phyloP scores from a whole-genome alignment of 2,797 vertebrate genomes.

The Muscicapa comitata region DNA sequence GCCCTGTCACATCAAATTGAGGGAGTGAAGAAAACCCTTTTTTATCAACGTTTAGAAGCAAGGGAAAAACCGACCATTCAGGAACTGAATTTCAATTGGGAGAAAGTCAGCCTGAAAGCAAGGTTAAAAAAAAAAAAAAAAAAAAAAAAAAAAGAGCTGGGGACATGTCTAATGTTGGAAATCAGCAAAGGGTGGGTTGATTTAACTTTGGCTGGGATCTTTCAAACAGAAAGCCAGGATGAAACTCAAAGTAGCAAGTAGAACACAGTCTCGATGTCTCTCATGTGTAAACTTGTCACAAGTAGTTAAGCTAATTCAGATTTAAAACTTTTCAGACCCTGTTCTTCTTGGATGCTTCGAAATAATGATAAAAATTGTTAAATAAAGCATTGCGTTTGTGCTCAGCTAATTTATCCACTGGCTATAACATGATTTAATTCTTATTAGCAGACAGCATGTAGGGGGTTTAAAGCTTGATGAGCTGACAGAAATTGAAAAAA shows the following conservation, averaged over 20 bases:
- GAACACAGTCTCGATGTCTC: conserved; percentile 61
- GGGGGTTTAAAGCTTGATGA: neutral
- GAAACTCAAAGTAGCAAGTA: conserved; percentile 74
- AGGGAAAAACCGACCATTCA: conserved; percentile 91
- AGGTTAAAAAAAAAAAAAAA: conserved; percentile 51
- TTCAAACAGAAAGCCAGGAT: conserved; percentile 73
- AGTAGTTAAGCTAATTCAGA: conserved; percentile 72
- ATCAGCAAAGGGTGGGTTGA: conserved; percentile 81
- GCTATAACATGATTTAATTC: neutral
- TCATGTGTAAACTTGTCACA: conserved; percentile 74
- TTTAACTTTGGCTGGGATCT: conserved; percentile 83
- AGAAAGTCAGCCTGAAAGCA: conserved; percentile 98
- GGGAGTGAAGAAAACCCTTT: conserved; percentile 98
- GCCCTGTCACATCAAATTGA: conserved; percentile 99
- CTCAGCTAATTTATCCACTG: conserved; percentile 10
- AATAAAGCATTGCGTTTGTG: conserved; percentile 8
- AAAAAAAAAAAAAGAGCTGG: neutral
- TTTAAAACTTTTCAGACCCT: conserved; percentile 63
- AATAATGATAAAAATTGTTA: conserved; percentile 59
- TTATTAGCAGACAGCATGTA: neutral
- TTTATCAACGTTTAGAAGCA: conserved; percentile 98
- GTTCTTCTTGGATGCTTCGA: conserved; percentile 50
- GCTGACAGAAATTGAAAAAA: neutral
- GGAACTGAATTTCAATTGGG: conserved; percentile 92
- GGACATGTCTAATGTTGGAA: conserved; percentile 89